Evolutionary conservation across 2,888 invertebrate species (phyloP).

Genomic region (Drosophila multiciliata): DNA sequence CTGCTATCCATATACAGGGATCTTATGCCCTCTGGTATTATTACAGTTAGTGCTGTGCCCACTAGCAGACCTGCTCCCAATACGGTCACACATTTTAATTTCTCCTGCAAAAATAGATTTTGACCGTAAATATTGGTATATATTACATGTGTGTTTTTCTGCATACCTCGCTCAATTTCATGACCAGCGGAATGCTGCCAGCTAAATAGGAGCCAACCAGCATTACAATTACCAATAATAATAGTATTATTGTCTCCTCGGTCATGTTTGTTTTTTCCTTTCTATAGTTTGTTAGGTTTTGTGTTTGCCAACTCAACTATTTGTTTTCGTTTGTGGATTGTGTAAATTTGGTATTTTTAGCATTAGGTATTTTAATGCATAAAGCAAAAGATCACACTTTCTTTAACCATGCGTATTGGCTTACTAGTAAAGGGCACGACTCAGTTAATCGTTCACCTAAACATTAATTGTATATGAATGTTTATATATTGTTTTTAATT

Average conservation of each 20-base stretch:
- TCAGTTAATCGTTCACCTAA: background rate
- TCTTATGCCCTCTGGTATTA: constrained; percentile 99
- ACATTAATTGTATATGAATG: background rate
- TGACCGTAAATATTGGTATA: background rate
- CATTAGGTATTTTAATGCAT: background rate
- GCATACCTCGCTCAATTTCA: constrained; percentile 96
- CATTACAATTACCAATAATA: constrained; percentile 96
- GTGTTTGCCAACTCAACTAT: constrained; percentile 56
- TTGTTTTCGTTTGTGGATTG: background rate
- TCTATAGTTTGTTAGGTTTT: constrained; percentile 8
- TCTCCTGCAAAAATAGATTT: constrained; percentile 89
- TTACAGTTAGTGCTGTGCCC: constrained; percentile 98
- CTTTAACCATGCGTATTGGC: background rate
- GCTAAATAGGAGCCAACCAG: constrained; percentile 97
- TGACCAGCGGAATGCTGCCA: constrained; percentile 97
- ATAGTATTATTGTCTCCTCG: constrained; percentile 92
- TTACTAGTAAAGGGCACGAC: background rate
- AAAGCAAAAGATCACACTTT: background rate
- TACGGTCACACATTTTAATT: constrained; percentile 96
- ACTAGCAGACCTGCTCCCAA: constrained; percentile 98
- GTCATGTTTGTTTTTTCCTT: constrained; percentile 55
- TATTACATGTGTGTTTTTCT: background rate
- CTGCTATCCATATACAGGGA: constrained; percentile 87
- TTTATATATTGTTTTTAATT: background rate
- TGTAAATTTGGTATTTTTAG: constrained; percentile 11